Evolutionary conservation across 2,797 vertebrate species (phyloP).

Genomic region (Lateolabrax maculatus): DNA sequence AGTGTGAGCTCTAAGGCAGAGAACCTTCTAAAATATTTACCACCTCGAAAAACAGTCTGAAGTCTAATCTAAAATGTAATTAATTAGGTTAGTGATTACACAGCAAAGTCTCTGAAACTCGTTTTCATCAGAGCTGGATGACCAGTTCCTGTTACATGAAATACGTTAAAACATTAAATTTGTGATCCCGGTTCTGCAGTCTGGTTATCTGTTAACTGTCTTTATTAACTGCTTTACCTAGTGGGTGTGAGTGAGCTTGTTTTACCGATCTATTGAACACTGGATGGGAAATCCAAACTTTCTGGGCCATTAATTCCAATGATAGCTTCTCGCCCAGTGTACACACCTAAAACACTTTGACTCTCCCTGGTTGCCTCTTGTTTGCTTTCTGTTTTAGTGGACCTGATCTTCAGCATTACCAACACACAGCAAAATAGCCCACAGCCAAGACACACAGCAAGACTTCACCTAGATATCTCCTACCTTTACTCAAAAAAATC

Average conservation of each 20-base stretch:
- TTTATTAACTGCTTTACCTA: neutral
- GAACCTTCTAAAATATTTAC: conserved; percentile 36
- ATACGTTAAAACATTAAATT: neutral
- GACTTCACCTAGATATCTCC: too few species aligned
- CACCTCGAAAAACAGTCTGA: neutral
- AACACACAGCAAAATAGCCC: too few species aligned
- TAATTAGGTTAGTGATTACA: neutral
- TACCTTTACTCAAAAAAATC: neutral
- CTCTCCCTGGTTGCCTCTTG: neutral
- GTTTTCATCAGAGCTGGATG: neutral
- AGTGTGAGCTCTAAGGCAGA: conserved; percentile 10
- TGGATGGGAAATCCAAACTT: conserved; percentile 3
- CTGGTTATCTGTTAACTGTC: neutral
- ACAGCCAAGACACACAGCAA: too few species aligned
- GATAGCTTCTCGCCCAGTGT: neutral
- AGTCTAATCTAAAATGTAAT: conserved; percentile 6
- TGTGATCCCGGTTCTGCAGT: neutral
- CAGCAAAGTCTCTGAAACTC: neutral
- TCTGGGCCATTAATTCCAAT: conserved; percentile 7
- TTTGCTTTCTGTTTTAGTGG: neutral
- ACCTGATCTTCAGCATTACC: neutral
- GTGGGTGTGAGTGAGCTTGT: neutral
- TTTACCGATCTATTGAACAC: neutral
- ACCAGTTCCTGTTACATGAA: neutral
- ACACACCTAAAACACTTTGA: neutral